Evolutionary conservation across 2,797 vertebrate genomes (phyloP), one percentile per base, ranked within the genome.

Genomic region (Balearica regulorum): DNA sequence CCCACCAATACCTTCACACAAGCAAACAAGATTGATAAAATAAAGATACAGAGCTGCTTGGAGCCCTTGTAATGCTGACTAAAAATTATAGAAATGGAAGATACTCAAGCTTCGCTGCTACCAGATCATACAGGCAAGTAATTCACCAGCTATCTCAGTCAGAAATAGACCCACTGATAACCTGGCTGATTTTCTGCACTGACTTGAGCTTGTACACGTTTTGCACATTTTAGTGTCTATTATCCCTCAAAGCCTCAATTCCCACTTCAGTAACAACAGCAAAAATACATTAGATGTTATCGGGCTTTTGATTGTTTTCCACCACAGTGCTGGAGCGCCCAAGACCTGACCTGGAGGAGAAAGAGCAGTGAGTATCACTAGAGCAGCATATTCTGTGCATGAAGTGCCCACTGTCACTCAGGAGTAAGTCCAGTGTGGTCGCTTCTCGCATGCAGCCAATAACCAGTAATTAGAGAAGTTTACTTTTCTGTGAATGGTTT

Each of bases 11-110:
- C 37, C 58, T 85, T 81, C 61, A 83, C 49, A 87, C 73, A 96
- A 96, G 90, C 26, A 95, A 92, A 81, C 22, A 91, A 83, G 29
- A 83, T 4, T 51, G 51, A 62, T 51, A 92, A 93, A 91, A 83
- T 55, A 93, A 88, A 87, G 90, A 94, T 35, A 78, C 18, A 77
- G 26, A 87, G 24, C 39, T 84, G 72, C 48, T 12, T 75, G 48
- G 25, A 55, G 77, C 20, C 19, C 49, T 80, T 25, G 14, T 21
- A 87, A 26, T 28, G 21, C 12, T 69, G 39, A 91, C 35, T 41
- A 6, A 91, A 55, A 73, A 77, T 54, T 5, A 57, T 0, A 79
- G n/a, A 83, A 82, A 66, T 53, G 2, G 48, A 90, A 93, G 29
- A 60, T 10, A 29, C 11, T 58, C 22, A 70, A 62, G n/a, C 4